Base-by-base conservation (phyloP, 2,797 vertebrate genomes). In the Neosalanx taihuensis region DNA sequence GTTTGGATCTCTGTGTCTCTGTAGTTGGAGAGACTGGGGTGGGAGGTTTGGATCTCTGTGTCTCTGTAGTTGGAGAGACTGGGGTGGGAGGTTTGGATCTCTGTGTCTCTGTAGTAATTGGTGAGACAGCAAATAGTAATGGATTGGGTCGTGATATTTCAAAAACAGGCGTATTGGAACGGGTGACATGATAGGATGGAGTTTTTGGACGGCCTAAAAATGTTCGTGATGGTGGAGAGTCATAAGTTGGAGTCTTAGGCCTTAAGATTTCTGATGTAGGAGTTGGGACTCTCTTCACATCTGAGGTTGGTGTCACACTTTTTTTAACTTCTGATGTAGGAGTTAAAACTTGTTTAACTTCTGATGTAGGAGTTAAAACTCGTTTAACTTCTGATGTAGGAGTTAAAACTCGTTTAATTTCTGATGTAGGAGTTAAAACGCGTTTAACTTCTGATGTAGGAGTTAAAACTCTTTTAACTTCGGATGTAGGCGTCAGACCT, bases 101-200 rank as follows among this genome's bases (percentile, higher is more conserved):
- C 1, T 37, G 62, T 70, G 62, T 73, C 72, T 92, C 89, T 17
- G 87, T 83, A 64, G 87, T 86, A 4, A 89, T 83, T 20, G 90
- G 86, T 10, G 89, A 89, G 31, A 93, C 88, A 1, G 90, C 88
- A 87, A 92, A 93, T 81, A 93, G 80, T n/a, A 91, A 88, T 77
- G 92, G 91, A 77, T 93, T 92, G 26, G 92, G 67, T 83, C 77
- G 91, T 75, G 92, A 93, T 71, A 93, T 76, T 84, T 93, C 92
- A 86, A 91, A 89, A 35, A 90, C 78, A 2, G 90, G 89, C 2
- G 87, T 90, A 75, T 78, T 70, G 33, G 85, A 78, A 15, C 89
- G 86, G 46, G 64, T 71, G 10, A 76, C 37, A 46, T 86, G 83
- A 76, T 82, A 79, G 4, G 86, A 87, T 0, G 93, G 92, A 51